Evolutionary conservation across 2,888 invertebrate genomes (phyloP), one percentile per base, ranked within the genome.

Genomic region (Lottia scabra): DNA sequence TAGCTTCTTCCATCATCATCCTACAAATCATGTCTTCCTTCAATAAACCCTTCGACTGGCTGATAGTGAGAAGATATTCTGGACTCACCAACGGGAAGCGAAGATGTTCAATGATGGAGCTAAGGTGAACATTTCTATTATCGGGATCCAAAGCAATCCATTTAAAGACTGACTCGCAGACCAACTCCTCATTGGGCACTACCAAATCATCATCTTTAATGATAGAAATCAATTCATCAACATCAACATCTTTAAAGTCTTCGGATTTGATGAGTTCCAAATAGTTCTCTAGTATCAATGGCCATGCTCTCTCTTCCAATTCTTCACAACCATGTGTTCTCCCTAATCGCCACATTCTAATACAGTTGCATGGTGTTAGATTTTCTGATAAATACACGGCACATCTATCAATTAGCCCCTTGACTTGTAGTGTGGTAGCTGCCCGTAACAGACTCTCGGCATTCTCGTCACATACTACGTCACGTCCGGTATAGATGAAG

Each of bases 381-480:
- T 93, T 93, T 68, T 90, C 90, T 72, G 93, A 92, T 43, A 97
- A 91, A 85, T 93, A 95, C 63, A 94, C 92, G 84, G 94, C 94
- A 89, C 96, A 96, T 26, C 94, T 92, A 75, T 94, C 93, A 70
- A 95, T 91, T 67, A 96, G 93, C 0, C 95, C 95, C 62, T 94
- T 91, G 81, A 97, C 94, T 82, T 94, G 94, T 69, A 97, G 92
- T 87, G 96, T 96, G 90, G 97, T 96, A 2, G 96, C 95, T 0
- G 95, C 94, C 83, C 94, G 93, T 26, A 97, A 91, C 8, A 86
- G 78, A 44, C 83, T 82, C 84, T 94, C 94, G 0, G 96, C 96
- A 86, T 96, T 97, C 65, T 93, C 92, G 65, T 93, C 92, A 75
- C 92, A 93, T 30, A 97, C 92, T 76, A 93, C 93, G 71, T 95